Evolutionary conservation across 2,113 vertebrate species (phyloP), one percentile per base, ranked within the genome.

Genomic region (Theristicus caerulescens): DNA sequence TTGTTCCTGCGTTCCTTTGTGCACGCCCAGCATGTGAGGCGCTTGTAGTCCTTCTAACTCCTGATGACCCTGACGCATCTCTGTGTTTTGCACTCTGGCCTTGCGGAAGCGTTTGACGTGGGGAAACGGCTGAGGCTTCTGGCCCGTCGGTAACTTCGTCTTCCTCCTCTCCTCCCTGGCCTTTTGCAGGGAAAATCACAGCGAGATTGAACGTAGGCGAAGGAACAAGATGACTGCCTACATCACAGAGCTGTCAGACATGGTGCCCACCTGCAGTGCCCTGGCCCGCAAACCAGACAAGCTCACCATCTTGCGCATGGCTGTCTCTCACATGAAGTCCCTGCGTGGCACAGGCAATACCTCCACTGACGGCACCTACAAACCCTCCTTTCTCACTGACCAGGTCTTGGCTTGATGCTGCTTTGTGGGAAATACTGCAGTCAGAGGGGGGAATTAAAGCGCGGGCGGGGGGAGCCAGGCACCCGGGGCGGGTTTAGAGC

Each of bases 271-370:
- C 29, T 99, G 99, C 97, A 99, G 99, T 3, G 99, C 99, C 44
- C 97, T 99, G 97, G 99, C 99, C 17, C 99, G 99, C 80, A 99
- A 99, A 94, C 99, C 99, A 0, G 99, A 99, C 98, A 99, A 99
- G 90, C 98, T 99, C 18, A 99, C 99, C 92, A 99, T 99, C 92
- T 97, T 99, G 84, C 99, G 99, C 93, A 99, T 99, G 99, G 99
- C 99, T 0, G 99, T 99, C 52, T 99, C 99, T 2, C 99, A 99
- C 97, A 99, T 99, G 99, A 99, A 99, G 94, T 99, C 99, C 16
- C 98, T 99, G 78, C 97, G 99, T 6, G 99, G 99, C 71, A 99
- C 98, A 0, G 99, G 99, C 92, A 99, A 98, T 94, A 99, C 99
- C 36, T 98, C 98, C 55, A 97, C 99, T 0, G 99, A 99, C 2